Evolutionary conservation across 2,113 vertebrate species (phyloP).

Genomic region (Macrotis lagotis): DNA sequence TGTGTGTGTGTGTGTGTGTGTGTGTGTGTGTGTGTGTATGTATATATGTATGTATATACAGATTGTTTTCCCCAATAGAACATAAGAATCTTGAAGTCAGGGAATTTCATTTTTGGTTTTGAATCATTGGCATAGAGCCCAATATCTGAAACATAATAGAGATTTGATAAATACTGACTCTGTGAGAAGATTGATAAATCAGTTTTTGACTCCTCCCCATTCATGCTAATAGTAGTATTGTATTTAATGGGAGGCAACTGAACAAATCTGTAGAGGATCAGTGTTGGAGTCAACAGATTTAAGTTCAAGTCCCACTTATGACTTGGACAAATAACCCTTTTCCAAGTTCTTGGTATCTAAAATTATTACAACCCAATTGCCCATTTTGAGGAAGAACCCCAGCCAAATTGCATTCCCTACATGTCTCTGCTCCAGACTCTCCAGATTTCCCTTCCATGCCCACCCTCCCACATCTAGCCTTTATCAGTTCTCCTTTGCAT

Average conservation of each 20-base stretch:
- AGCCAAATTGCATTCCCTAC: not conserved
- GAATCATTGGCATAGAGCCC: not conserved
- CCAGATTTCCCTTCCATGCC: not conserved
- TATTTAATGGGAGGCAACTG: not conserved
- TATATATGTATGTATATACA: not conserved
- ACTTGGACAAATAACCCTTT: not conserved
- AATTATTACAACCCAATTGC: not conserved
- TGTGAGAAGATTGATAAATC: not conserved
- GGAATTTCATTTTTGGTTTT: not conserved
- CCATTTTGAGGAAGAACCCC: not conserved
- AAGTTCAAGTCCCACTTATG: not conserved
- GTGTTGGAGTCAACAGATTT: not conserved
- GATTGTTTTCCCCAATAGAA: not conserved
- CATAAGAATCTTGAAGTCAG: not conserved
- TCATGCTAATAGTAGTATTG: not conserved
- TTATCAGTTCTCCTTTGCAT: not conserved
- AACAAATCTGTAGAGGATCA: not conserved
- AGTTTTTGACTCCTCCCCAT: not conserved
- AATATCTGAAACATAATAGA: not conserved
- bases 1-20: too few species aligned
- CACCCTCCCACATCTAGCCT: not conserved
- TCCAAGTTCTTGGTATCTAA: not conserved
- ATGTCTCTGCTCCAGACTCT: not conserved
- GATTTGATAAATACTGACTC: not conserved
- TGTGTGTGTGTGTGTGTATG: too few species aligned